These are phyloP conservation scores for Hypotaenidia philippensis DNA, from an alignment of 2,797 vertebrate genomes.

Conservation along the genomic window DNA sequence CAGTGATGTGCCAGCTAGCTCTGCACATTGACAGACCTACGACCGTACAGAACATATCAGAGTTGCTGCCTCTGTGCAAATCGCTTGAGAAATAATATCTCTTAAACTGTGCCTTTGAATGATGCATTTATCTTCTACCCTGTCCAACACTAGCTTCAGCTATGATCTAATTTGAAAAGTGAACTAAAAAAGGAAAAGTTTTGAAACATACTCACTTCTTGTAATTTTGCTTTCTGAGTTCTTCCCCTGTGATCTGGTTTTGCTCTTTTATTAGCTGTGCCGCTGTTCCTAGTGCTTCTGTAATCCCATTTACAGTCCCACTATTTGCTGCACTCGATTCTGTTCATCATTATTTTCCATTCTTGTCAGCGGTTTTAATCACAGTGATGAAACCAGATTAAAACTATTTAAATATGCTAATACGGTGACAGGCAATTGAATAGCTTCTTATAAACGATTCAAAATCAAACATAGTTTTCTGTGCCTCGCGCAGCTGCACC, in stretches of 20 bases:
- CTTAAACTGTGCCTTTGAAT: neutral
- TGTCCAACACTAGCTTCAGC: neutral
- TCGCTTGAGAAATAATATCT: neutral
- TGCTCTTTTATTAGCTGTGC: neutral
- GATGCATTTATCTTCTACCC: neutral
- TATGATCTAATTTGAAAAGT: neutral
- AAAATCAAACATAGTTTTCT: constrained; percentile 23
- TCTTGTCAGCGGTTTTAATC: constrained; percentile 70
- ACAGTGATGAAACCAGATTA: constrained; percentile 64
- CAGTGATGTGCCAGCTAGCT: neutral
- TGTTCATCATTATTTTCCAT: constrained; percentile 19
- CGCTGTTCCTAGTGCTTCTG: neutral
- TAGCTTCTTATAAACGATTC: constrained; percentile 53
- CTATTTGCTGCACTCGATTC: neutral
- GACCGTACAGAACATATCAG: neutral
- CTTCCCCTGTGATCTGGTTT: neutral
- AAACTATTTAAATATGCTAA: constrained; percentile 75
- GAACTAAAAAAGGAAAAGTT: neutral
- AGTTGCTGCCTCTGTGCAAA: neutral
- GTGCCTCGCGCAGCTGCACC: neutral
- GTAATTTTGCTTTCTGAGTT: neutral
- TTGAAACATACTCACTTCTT: neutral
- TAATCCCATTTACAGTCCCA: neutral
- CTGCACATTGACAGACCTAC: neutral
- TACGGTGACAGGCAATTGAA: constrained; percentile 42